Evolutionary conservation across 2,797 vertebrate species (phyloP).

Genomic region (Pangasius mekongensis): DNA sequence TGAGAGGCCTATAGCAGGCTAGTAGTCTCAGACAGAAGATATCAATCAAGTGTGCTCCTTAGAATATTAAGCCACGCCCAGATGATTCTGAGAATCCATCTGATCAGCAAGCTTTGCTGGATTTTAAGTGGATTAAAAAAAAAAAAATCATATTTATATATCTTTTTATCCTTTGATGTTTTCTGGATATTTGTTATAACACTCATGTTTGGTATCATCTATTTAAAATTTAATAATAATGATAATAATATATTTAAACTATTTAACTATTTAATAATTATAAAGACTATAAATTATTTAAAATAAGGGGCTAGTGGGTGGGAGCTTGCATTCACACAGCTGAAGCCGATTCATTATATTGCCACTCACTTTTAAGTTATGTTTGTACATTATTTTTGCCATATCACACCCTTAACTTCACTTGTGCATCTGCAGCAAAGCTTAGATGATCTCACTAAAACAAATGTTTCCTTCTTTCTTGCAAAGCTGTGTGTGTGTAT

Average conservation of each 20-base stretch:
- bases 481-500: neutral
- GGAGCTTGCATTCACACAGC: no score
- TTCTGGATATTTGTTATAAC: neutral
- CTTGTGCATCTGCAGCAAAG: neutral
- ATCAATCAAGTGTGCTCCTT: neutral
- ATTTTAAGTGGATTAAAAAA: no score
- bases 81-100: neutral
- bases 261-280: no score
- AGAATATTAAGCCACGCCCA: neutral
- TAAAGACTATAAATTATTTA: no score
- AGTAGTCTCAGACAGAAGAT: neutral
- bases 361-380: no score
- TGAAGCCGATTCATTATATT: no score
- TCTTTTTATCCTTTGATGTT: neutral
- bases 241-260: no score
- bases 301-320: no score
- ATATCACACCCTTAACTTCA: neutral
- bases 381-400: neutral
- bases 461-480: neutral
- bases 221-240: neutral
- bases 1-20: neutral
- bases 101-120: neutral
- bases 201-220: neutral
- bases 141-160: neutral
- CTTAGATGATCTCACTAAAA: constrained; percentile 11